Evolutionary conservation across 2,888 invertebrate genomes (phyloP), one percentile per base, ranked within the genome.

Genomic region (Dione vanillae): DNA sequence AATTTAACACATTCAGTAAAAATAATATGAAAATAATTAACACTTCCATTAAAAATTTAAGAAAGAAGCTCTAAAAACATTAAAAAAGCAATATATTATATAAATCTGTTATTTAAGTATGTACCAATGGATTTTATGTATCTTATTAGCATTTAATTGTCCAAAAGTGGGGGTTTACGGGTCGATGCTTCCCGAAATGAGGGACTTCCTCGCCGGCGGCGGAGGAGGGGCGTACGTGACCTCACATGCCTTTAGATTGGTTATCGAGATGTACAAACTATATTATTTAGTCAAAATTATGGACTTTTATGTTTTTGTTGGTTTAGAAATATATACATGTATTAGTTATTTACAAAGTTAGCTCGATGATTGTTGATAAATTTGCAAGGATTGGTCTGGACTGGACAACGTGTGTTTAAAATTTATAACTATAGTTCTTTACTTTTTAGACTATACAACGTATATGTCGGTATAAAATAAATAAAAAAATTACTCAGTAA

Each of bases 131-230:
- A 19, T 45, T 56, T 81, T 76, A 72, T 72, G 71, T 78, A 79
- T 73, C 88, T 89, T 88, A 92, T 92, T 92, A 91, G 90, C 92
- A 92, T 92, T 89, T 92, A 92, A 92, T 92, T 76, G 75, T 70
- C 83, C 87, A 86, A 89, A 89, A 88, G 84, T 84, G 84, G 91
- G 82, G 90, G 89, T 90, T 89, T 87, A 91, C 84, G 92, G 92
- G 88, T 90, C 91, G 92, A 76, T 91, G 92, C 83, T 87, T 90
- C 87, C 88, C 85, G 79, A 92, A 92, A 92, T 88, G 87, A 87
- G 89, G 85, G 83, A 91, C 91, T 91, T 92, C 92, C 92, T 91
- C 79, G 89, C 90, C 87, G 70, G 78, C 78, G 90, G 84, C 77
- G 78, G 80, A 83, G 90, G 89, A 82, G 87, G 88, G 85, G 81